Conservation (phyloP, 2,888 invertebrate genomes). For the Shargacucullia verbasci region DNA sequence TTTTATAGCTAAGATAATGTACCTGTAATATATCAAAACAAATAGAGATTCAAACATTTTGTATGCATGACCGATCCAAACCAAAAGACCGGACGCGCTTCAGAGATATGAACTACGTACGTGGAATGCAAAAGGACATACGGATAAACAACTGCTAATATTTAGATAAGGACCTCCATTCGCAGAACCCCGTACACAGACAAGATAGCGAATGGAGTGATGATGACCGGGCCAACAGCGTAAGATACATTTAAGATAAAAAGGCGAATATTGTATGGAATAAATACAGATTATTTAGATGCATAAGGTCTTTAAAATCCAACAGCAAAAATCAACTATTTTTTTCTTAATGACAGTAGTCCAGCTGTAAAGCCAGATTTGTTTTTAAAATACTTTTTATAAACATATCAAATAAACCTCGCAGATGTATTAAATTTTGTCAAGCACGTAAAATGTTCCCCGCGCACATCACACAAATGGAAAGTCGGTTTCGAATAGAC, state of each 20-base stretch:
- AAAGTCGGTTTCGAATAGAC: neutral
- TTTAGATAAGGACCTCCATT: conserved; percentile 77
- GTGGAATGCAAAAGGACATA: conserved; percentile 74
- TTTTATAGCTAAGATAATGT: conserved; percentile 29
- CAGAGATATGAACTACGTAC: conserved; percentile 72
- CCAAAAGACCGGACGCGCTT: conserved; percentile 68
- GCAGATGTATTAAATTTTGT: no score
- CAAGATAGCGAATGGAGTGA: conserved; percentile 12
- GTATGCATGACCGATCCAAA: conserved; percentile 73
- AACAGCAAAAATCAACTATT: no score
- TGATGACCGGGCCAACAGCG: neutral
- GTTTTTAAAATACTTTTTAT: no score
- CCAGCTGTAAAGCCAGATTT: no score
- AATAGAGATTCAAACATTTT: conserved; percentile 60
- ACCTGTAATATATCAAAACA: conserved; percentile 54
- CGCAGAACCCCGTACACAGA: conserved; percentile 45
- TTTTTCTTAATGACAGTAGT: no score
- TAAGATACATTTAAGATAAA: neutral
- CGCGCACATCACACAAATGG: no score
- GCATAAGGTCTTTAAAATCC: no score
- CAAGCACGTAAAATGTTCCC: no score
- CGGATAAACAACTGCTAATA: conserved; percentile 80
- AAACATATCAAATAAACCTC: no score
- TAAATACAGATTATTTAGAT: no score
- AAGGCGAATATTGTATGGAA: no score